Evolutionary conservation across 1,140 invertebrate genomes (phyloP).

Genomic region (Eumeta japonica): DNA sequence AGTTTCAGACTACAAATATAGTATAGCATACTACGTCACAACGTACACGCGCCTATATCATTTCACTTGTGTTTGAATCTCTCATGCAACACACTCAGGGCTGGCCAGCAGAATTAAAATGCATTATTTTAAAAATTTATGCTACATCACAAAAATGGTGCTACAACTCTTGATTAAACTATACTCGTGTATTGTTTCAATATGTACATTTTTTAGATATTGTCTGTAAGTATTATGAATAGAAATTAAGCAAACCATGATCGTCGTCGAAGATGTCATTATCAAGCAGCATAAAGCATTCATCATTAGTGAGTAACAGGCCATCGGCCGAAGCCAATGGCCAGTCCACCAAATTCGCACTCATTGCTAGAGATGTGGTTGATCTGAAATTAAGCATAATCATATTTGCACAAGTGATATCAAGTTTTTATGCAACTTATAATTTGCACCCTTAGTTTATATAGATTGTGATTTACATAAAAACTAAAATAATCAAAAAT

Average conservation of each 20-base stretch:
- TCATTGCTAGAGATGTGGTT: slow-evolving; percentile 29
- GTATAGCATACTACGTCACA: no score
- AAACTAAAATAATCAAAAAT: not conserved
- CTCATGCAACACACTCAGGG: no score
- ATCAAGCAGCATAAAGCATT: slow-evolving; percentile 45
- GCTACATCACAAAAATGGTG: no score
- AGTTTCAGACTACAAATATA: no score
- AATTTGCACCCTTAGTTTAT: not conserved
- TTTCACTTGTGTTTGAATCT: no score
- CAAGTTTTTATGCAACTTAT: not conserved
- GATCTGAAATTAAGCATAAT: not conserved
- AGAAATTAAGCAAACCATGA: slow-evolving; percentile 1
- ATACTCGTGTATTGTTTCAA: no score
- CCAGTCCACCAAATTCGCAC: slow-evolving; percentile 32
- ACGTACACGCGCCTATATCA: no score
- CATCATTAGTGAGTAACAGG: slow-evolving; percentile 43
- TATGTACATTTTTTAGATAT: no score
- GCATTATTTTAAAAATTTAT: no score
- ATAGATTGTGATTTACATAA: not conserved
- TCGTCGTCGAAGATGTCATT: slow-evolving; percentile 36
- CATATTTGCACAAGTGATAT: not conserved
- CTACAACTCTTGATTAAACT: no score
- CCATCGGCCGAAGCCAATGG: slow-evolving; percentile 38
- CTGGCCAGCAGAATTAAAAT: no score
- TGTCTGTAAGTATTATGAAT: not conserved